Conservation (phyloP, 2,888 invertebrate genomes). For the Strigamia transsilvanica region DNA sequence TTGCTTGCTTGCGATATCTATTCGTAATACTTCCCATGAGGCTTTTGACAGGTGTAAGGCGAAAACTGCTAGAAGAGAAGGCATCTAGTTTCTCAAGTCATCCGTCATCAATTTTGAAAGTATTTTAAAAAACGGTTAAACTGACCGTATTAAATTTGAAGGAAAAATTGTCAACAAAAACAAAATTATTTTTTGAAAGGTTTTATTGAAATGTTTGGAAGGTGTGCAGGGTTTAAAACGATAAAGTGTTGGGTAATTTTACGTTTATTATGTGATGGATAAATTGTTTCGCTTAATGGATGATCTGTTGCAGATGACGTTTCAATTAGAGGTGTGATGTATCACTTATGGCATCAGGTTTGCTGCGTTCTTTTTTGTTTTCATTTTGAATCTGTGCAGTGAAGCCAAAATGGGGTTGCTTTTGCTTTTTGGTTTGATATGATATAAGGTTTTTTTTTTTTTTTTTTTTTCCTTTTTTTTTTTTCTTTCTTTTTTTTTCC, state of each 20-base stretch:
- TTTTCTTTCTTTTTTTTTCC: no score
- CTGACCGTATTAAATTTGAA: no score
- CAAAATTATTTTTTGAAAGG: background rate
- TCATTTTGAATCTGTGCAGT: background rate
- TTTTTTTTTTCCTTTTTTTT: no score
- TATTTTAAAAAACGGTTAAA: background rate
- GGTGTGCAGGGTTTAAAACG: background rate
- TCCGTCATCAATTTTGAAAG: conserved; percentile 7
- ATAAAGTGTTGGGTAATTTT: no score
- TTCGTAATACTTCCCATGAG: conserved; percentile 28
- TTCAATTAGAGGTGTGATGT: background rate
- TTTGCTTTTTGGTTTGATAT: background rate
- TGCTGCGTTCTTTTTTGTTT: background rate
- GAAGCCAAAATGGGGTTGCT: conserved; percentile 14
- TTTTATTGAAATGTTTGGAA: background rate
- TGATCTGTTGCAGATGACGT: background rate
- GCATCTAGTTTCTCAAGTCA: background rate
- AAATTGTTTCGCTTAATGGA: background rate
- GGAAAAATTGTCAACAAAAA: no score
- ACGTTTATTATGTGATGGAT: no score
- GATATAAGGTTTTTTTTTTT: no score
- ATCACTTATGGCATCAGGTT: background rate
- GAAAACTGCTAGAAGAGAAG: background rate
- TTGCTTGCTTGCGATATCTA: conserved; percentile 15
- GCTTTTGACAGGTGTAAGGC: conserved; percentile 30